These are phyloP conservation scores for Camponotus pennsylvanicus DNA, from an alignment of 1,140 invertebrate species.

Conservation along the genomic window DNA sequence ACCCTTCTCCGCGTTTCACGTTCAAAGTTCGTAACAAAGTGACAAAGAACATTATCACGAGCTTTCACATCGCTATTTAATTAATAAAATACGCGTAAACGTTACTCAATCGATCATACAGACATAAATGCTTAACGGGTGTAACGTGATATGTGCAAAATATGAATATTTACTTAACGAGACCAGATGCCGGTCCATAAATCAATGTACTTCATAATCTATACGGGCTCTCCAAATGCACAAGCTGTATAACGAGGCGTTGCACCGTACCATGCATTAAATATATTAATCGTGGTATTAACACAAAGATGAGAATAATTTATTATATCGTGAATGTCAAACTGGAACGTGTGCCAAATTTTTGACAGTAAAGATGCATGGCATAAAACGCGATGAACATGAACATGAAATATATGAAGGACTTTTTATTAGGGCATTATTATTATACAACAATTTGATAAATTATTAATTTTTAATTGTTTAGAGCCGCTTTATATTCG, in stretches of 20 bases:
- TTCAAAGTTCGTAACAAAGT: neutral
- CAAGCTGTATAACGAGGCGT: slow-evolving; percentile 51
- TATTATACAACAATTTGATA: slow-evolving; percentile 1
- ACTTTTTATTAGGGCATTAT: neutral
- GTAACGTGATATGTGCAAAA: slow-evolving; percentile 49
- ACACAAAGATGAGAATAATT: slow-evolving; percentile 45
- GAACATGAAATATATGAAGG: neutral
- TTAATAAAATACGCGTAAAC: slow-evolving; percentile 32
- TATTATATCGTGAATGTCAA: slow-evolving; percentile 37
- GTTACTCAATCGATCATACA: slow-evolving; percentile 26
- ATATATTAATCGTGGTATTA: slow-evolving; percentile 54
- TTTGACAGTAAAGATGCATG: slow-evolving; percentile 20
- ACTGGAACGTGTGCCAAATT: slow-evolving; percentile 24
- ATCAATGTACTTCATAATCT: slow-evolving; percentile 60
- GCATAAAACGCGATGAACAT: neutral
- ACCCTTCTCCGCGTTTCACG: neutral
- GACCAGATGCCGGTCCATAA: slow-evolving; percentile 48
- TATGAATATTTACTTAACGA: slow-evolving; percentile 54
- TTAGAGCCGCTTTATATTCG: neutral
- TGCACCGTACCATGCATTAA: slow-evolving; percentile 24
- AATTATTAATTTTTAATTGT: neutral
- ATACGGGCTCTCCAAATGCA: slow-evolving; percentile 46
- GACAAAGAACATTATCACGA: neutral
- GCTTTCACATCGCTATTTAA: neutral
- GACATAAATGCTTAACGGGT: slow-evolving; percentile 22